A percentile compares a stretch with the other conserved stretches of the same genome.
These are phyloP conservation scores for Beris chalybata DNA, from an alignment of 2,888 invertebrate genomes.

Conservation along the genomic window DNA sequence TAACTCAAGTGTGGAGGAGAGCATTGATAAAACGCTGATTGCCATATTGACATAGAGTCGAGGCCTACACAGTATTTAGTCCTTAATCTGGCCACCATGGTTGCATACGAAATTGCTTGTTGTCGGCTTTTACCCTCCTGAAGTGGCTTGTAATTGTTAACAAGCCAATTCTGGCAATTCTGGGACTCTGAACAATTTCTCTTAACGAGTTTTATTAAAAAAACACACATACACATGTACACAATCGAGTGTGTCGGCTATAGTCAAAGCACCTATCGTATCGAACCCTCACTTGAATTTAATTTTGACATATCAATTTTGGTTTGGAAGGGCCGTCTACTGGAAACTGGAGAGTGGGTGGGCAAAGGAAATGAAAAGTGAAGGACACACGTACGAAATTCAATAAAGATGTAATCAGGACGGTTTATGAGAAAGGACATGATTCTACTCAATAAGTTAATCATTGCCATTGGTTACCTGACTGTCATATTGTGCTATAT, in stretches of 20 bases:
- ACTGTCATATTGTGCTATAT: no score
- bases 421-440: no score
- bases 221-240: no score
- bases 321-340: not conserved
- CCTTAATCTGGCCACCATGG: not conserved
- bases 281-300: not conserved
- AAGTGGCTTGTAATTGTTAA: slow-evolving; percentile 21
- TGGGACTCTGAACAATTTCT: not conserved
- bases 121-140: slow-evolving; percentile 10
- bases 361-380: no score
- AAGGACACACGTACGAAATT: no score
- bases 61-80: not conserved
- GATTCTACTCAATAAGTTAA: no score
- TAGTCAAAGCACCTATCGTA: not conserved
- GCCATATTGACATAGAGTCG: not conserved
- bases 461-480: no score
- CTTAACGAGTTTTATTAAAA: no score
- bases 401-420: no score
- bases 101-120: slow-evolving; percentile 3
- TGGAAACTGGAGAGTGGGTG: no score
- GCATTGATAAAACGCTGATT: slow-evolving; percentile 1
- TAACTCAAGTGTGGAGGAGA: slow-evolving; percentile 20
- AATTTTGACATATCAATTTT: slow-evolving; percentile 6
- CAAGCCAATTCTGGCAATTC: slow-evolving; percentile 5
- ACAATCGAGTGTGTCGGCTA: no score